phyloP scores from a whole-genome alignment of 2,888 invertebrate species.

The Folsomia manolachei region DNA sequence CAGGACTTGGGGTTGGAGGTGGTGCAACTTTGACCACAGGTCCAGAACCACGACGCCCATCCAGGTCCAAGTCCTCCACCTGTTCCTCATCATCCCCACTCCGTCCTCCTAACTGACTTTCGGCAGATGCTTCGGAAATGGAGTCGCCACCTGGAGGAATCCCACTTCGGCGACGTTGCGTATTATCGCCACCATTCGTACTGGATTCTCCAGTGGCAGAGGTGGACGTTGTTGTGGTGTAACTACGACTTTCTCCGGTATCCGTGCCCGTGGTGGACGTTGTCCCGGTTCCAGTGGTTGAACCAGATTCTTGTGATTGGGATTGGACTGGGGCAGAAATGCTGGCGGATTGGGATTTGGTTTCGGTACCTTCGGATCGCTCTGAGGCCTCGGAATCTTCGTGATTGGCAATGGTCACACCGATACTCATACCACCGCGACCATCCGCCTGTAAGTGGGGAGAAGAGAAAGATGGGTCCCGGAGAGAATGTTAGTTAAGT shows the following conservation, averaged over 20 bases:
- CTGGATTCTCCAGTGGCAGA: slow-evolving; percentile 30
- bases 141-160: background rate
- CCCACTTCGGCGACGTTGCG: slow-evolving; percentile 27
- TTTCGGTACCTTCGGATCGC: slow-evolving; percentile 48
- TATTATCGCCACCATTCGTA: slow-evolving; percentile 22
- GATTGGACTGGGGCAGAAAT: slow-evolving; percentile 42
- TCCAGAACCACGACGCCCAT: slow-evolving; percentile 28
- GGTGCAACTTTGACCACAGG: slow-evolving; percentile 50
- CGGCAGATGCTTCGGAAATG: slow-evolving; percentile 9
- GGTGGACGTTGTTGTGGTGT: slow-evolving; percentile 32
- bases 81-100: slow-evolving; percentile 27
- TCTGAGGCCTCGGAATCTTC: slow-evolving; percentile 48
- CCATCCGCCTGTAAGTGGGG: slow-evolving; percentile 9
- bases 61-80: slow-evolving; percentile 23
- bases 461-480: background rate
- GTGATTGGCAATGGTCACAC: slow-evolving; percentile 44
- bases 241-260: slow-evolving; percentile 9
- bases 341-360: slow-evolving; percentile 33
- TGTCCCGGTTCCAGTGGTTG: slow-evolving; percentile 42
- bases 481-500: no score
- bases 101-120: slow-evolving; percentile 24
- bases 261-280: slow-evolving; percentile 37
- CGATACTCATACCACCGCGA: background rate
- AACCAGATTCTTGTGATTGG: slow-evolving; percentile 33
- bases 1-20: slow-evolving; percentile 54